Evolutionary conservation across 2,797 vertebrate species (phyloP), one percentile per base, ranked within the genome.

Genomic region (Megaceryle alcyon): DNA sequence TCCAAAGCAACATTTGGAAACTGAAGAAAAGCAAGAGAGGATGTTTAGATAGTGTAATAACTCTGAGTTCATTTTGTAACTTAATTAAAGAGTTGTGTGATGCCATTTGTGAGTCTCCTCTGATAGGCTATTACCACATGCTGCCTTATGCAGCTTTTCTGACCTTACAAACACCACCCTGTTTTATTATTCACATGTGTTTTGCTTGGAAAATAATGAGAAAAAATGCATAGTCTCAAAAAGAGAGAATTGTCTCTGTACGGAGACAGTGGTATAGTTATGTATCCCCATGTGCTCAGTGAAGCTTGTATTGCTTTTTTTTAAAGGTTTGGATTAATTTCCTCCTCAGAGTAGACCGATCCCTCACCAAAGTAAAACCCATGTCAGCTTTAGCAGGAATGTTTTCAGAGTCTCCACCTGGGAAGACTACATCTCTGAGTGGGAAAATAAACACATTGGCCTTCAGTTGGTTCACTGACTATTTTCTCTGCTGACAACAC

Each of bases 391-490:
- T 43, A 86, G 53, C 54, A 90, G 48, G 70, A 95, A 93, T 94
- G 93, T 96, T 95, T 96, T 93, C 79, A 89, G 90, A 94, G 51
- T 93, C 79, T 89, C 95, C 92, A 96, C 89, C 94, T 95, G 79
- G 76, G 76, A 95, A 95, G 95, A 81, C 91, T 65, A 86, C 9
- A 6, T 87, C 76, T 92, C 82, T 81, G 94, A 92, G 46, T 92
- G 87, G 70, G 92, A 96, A 96, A 95, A 95, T 95, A 97, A 97
- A 96, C 94, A 96, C 63, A 33, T 10, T 48, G 49, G 49, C 79
- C 76, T 88, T 95, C 60, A 54, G 70, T 35, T 90, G 92, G 66
- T 94, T 96, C 54, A 9, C 80, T 90, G 83, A 92, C 84, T 96
- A 72, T 95, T 95, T 96, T 96, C 80, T 91, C 94, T 90, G 43